Base-by-base conservation (phyloP, 2,888 invertebrate species). In the Drosophila lacicola region DNA sequence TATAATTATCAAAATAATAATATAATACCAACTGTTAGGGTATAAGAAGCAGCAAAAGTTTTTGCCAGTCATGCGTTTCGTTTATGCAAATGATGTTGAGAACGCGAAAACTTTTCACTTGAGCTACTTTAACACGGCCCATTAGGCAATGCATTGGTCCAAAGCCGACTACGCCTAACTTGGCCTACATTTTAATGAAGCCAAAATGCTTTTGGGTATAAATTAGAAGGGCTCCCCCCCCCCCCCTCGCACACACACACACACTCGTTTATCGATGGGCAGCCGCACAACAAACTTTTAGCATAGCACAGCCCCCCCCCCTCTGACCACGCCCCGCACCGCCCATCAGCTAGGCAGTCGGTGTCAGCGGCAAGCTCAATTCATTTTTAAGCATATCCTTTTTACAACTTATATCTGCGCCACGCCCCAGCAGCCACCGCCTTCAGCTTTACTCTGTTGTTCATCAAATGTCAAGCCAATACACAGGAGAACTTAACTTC, bases 401-500 rank as follows among this genome's bases (percentile, higher is more conserved):
- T 73, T 78, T 71, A 36, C 45, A 55, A 36, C 25, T 55, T 36
- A 45, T 36, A 45, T 55, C 45, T 45, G 55, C 36, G 55, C 36
- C 45, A 55, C 55, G 36, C 45, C 55, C 51, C 25, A 25, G 14
- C 29, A 3, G 13, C 11, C 44, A 25, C 4, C 4, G 19, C 39
- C 39, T 34, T 37, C 58, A 56, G 53, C 65, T 65, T 80, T 69
- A 72, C 71, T 8, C 29, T 81, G 75, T 86, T 86, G 79, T 88
- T 84, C 84, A 87, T 84, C 89, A 87, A 79, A 89, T 87, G 89
- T 89, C 87, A 84, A 82, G 69, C 85, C 83, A 82, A 89, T 89
- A 85, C 85, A 78, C 89, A 53, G 73, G 82, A 87, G 88, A 67
- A 78, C 74, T 89, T 74, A 79, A 89, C 88, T 87, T 87, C 82